Evolutionary conservation across 2,113 vertebrate genomes (phyloP).

Genomic region (Rhipidura dahli): DNA sequence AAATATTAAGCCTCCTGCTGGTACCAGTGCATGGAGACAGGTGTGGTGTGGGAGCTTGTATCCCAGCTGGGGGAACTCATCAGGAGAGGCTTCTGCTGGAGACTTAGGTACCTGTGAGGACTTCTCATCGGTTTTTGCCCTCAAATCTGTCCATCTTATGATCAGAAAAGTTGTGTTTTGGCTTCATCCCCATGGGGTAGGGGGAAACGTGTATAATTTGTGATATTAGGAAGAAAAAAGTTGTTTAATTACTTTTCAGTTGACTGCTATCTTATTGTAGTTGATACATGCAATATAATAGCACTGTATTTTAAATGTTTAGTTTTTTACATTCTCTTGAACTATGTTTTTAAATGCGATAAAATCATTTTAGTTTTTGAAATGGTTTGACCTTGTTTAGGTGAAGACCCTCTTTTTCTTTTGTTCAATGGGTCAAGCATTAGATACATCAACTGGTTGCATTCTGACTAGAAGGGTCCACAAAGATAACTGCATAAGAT

Average conservation of each 20-base stretch:
- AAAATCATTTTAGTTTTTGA: slow-evolving; percentile 59
- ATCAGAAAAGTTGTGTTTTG: slow-evolving; percentile 33
- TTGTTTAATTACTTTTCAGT: slow-evolving; percentile 38
- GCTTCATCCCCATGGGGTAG: slow-evolving; percentile 43
- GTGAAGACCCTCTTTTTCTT: slow-evolving; percentile 34
- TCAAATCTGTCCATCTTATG: not conserved
- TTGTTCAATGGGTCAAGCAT: slow-evolving; percentile 59
- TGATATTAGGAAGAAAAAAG: slow-evolving; percentile 36
- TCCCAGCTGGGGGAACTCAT: not conserved
- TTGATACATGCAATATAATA: slow-evolving; percentile 9
- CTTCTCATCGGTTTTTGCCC: not conserved
- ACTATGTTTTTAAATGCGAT: slow-evolving; percentile 53
- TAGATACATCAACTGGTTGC: slow-evolving; percentile 46
- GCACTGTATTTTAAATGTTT: slow-evolving; percentile 44
- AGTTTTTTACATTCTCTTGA: slow-evolving; percentile 48
- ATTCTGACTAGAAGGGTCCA: slow-evolving; percentile 66
- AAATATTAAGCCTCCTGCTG: not conserved
- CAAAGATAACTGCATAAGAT: slow-evolving; percentile 53
- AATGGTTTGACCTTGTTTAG: slow-evolving; percentile 59
- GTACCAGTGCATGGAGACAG: not conserved
- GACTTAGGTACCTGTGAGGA: not conserved
- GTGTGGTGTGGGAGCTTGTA: not conserved
- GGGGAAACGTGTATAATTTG: slow-evolving; percentile 7
- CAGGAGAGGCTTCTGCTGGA: not conserved
- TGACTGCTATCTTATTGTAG: slow-evolving; percentile 44